Base-by-base conservation (phyloP, 2,888 invertebrate species). In the Branchinecta sandiegonensis region DNA sequence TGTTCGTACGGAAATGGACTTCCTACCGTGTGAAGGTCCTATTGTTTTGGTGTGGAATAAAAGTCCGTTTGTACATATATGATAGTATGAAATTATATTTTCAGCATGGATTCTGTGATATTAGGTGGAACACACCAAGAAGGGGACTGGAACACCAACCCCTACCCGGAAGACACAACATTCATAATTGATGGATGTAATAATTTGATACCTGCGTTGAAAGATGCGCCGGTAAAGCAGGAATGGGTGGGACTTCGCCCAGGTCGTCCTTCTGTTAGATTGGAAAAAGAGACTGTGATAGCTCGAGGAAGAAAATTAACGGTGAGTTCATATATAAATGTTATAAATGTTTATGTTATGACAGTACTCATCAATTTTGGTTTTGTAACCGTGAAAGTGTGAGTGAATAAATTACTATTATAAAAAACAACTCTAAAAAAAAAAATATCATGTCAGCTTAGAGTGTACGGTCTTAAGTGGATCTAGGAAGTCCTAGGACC, bases 71-170 rank as follows among this genome's bases (percentile, higher is more conserved):
- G 6, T 37, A 37, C 5, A 0, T 37, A 37, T 6, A 37, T 37
- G 37, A 3, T 37, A 37, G 37, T 37, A 37, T 37, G 37, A 37
- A 37, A 37, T 37, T 5, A 4, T 66, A 23, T 68, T 47, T 78
- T 46, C 73, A 87, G 87, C 74, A 79, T 78, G 0, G 79, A 85
- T n/a, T 78, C 77, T 2, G 84, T 86, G 1, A 82, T 89, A 13
- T 76, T 90, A 56, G 91, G 91, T 1, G 91, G 91, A 0, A 90
- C 90, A 0, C 83, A 85, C 72, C 88, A 90, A 76, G 79, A 80
- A 71, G 75, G 81, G 67, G 82, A 88, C 74, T 86, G 82, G 76
- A 84, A 84, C 75, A 77, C 76, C 1, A 75, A 77, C 1, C 75
- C 84, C 0, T 79, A 82, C 67, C 75, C 78, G 0, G 72, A 76